These are phyloP conservation scores for Glomeris maerens DNA, from an alignment of 1,140 invertebrate species.

Conservation along the genomic window DNA sequence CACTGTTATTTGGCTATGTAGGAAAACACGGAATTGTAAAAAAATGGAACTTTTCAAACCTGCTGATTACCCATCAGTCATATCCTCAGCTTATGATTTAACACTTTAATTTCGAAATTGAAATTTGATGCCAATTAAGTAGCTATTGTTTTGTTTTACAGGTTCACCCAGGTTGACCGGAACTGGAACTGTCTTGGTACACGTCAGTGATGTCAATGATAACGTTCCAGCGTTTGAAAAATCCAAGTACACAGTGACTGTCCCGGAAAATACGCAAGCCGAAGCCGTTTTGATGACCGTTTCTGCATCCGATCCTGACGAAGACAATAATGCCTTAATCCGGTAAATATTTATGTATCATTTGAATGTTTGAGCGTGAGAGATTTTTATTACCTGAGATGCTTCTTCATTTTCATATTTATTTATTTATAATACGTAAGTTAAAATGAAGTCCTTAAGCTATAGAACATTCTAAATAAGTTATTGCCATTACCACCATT, in stretches of 20 bases:
- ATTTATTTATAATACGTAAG: neutral
- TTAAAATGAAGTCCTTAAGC: neutral
- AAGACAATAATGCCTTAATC: slow-evolving; percentile 67
- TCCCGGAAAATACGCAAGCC: slow-evolving; percentile 58
- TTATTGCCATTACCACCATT: too few species aligned
- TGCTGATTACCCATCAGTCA: too few species aligned
- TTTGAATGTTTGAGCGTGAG: too few species aligned
- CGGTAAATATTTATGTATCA: too few species aligned
- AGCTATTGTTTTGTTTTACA: slow-evolving; percentile 25
- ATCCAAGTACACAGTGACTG: slow-evolving; percentile 45
- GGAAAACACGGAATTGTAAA: too few species aligned
- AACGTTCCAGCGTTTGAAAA: slow-evolving; percentile 55
- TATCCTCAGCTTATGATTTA: too few species aligned
- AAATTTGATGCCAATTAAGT: too few species aligned
- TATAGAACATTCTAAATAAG: too few species aligned
- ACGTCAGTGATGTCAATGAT: slow-evolving; percentile 88
- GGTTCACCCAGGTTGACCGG: slow-evolving; percentile 76
- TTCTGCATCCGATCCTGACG: slow-evolving; percentile 60
- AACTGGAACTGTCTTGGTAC: slow-evolving; percentile 66
- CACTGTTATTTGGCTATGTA: too few species aligned
- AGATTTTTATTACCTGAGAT: too few species aligned
- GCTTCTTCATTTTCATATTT: slow-evolving; percentile 10
- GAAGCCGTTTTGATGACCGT: slow-evolving; percentile 57
- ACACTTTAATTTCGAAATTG: too few species aligned
- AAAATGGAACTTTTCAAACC: too few species aligned